A percentile compares a stretch with the other conserved stretches of the same genome.
Evolutionary conservation across 2,797 vertebrate species (phyloP).

Genomic region (Myiotriccus ornatus): DNA sequence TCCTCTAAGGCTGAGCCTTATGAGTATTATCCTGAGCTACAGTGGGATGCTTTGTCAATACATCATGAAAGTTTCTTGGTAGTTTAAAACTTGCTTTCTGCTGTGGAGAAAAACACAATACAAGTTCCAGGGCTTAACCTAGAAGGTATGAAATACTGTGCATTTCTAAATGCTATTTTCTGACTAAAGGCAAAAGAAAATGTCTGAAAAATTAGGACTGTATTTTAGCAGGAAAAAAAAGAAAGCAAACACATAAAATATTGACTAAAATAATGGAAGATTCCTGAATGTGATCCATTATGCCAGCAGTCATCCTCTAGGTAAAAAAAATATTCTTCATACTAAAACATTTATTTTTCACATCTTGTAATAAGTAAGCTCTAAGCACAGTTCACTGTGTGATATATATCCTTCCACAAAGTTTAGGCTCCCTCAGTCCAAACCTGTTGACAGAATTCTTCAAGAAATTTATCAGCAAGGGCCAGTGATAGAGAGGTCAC

Average conservation of each 20-base stretch:
- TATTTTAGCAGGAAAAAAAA: conserved; percentile 16
- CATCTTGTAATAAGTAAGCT: conserved; percentile 26
- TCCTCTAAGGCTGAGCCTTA: not conserved
- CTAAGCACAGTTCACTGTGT: conserved; percentile 16
- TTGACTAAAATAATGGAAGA: not conserved
- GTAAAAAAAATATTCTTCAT: conserved; percentile 3
- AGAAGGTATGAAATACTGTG: not conserved
- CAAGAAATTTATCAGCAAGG: not conserved
- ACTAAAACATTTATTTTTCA: conserved; percentile 46
- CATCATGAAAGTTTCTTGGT: not conserved
- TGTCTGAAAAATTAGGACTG: not conserved
- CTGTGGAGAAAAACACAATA: not conserved
- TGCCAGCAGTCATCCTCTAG: not conserved
- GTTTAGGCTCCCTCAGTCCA: not conserved
- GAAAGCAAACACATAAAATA: conserved; percentile 6
- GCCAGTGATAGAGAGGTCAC: conserved; percentile 30
- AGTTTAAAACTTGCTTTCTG: not conserved
- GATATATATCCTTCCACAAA: conserved; percentile 49
- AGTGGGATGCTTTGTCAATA: not conserved
- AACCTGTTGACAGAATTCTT: not conserved
- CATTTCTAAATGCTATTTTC: not conserved
- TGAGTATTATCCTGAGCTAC: not conserved
- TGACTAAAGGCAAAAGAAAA: not conserved
- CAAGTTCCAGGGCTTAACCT: not conserved
- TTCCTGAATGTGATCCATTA: not conserved